phyloP scores from a whole-genome alignment of 2,113 vertebrate genomes.

The Hemiscyllium ocellatum region DNA sequence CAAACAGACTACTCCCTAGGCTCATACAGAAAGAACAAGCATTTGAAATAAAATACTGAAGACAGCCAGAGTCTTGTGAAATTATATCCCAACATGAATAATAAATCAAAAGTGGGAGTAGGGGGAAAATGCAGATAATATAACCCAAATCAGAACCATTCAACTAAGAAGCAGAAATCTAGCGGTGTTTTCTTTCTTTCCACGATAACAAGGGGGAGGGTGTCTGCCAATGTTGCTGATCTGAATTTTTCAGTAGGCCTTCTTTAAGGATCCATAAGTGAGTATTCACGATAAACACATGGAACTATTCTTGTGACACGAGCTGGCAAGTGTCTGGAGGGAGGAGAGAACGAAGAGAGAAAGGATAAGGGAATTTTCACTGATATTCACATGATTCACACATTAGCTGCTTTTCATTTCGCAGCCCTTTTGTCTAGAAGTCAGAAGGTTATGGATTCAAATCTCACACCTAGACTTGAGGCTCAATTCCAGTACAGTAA shows the following conservation, averaged over 20 bases:
- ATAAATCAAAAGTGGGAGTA: not conserved
- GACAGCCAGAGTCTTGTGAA: not conserved
- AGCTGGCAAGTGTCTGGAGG: not conserved
- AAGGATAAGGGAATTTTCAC: not conserved
- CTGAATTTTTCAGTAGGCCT: too few species aligned
- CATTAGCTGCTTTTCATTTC: too few species aligned
- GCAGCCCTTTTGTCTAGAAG: too few species aligned
- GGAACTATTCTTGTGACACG: not conserved
- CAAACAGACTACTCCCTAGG: not conserved
- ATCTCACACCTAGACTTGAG: too few species aligned
- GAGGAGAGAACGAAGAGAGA: not conserved
- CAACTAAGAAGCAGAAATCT: not conserved
- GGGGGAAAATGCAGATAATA: not conserved
- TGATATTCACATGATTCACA: not conserved
- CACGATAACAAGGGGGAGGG: not conserved
- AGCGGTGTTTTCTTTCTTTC: not conserved
- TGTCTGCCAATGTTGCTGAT: too few species aligned
- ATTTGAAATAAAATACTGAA: not conserved
- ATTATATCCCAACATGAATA: not conserved
- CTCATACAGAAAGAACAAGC: not conserved
- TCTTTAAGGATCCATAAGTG: not conserved
- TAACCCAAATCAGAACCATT: not conserved
- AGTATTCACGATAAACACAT: not conserved
- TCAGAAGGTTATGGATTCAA: too few species aligned
- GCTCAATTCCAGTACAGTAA: too few species aligned